These are phyloP conservation scores for Mirza zaza DNA, from an alignment of 2,113 vertebrate species.

Conservation along the genomic window DNA sequence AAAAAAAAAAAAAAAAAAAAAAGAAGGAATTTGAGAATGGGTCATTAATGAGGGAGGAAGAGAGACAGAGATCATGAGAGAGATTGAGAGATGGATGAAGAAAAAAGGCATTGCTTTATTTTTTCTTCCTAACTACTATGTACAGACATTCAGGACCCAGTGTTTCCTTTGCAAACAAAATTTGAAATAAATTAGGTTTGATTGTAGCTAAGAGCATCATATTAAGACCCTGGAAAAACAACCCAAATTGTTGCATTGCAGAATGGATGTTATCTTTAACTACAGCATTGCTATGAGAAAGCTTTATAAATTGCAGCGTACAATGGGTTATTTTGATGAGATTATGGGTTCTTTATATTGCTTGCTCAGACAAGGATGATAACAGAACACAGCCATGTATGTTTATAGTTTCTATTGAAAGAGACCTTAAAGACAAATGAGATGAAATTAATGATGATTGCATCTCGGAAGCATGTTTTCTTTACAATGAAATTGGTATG, in stretches of 20 bases:
- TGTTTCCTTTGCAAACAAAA: conserved; percentile 59
- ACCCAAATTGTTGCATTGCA: conserved; percentile 42
- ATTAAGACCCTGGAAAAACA: conserved; percentile 60
- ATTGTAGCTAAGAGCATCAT: conserved; percentile 51
- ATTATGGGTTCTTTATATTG: conserved; percentile 63
- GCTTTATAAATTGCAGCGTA: conserved; percentile 68
- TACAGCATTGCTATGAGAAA: conserved; percentile 46
- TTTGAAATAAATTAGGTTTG: conserved; percentile 66
- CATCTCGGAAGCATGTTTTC: neutral
- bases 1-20: no score
- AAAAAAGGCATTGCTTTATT: neutral
- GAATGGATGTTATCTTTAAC: conserved; percentile 63
- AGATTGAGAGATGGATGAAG: neutral
- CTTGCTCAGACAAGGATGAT: conserved; percentile 62
- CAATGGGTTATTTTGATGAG: conserved; percentile 63
- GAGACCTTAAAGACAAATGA: neutral
- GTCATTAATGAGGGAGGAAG: neutral
- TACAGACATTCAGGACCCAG: neutral
- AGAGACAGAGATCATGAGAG: neutral
- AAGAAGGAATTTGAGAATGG: neutral
- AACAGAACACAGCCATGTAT: conserved; percentile 42
- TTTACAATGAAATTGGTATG: neutral
- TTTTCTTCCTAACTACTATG: conserved; percentile 38
- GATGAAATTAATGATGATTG: conserved; percentile 14
- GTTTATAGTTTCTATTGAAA: conserved; percentile 60